Base-by-base conservation (phyloP, 2,888 invertebrate species). In the Dolichopus griseipennis region DNA sequence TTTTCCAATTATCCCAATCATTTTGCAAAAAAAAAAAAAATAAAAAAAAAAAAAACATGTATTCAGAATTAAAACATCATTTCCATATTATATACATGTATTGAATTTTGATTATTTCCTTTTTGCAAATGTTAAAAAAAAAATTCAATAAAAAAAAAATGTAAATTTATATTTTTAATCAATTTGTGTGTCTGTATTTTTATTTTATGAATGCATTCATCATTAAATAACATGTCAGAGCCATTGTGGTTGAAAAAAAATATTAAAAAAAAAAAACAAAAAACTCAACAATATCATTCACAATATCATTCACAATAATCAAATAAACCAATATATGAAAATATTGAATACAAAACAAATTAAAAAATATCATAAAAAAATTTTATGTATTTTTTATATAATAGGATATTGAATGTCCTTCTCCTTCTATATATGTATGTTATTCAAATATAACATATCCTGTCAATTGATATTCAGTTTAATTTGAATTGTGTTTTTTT, bases 351-450 rank as follows among this genome's bases (percentile, higher is more conserved):
- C 27, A 27, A 27, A 27, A 27, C 27, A 27, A 27, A 27, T n/a
- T n/a, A 27, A 27, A 27, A 15, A 41, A 41, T 41, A 41, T 6
- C 8, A 15, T 15, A 41, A 4, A 41, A n/a, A 41, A 41, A 7
- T 12, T 41, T 41, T 52, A 52, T 52, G 12, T 43, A 15, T 15
- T 43, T 34, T 34, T 37, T 10, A 10, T 37, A 37, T 37, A 10
- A 18, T 52, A 52, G 52, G n/a, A 52, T 52, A 52, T 52, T 52
- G 18, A 52, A 52, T 52, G 52, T 52, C n/a, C 52, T 52, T 52
- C 18, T 52, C 52, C 4, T 52, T 52, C n/a, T 41, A 18, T 52
- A 52, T n/a, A n/a, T n/a, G n/a, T n/a, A n/a, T n/a, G n/a, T 18
- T 12, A 18, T 7, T 52, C 15, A 15, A 52, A 52, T 12, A 18